phyloP scores from a whole-genome alignment of 2,113 vertebrate genomes.

The Motacilla alba region DNA sequence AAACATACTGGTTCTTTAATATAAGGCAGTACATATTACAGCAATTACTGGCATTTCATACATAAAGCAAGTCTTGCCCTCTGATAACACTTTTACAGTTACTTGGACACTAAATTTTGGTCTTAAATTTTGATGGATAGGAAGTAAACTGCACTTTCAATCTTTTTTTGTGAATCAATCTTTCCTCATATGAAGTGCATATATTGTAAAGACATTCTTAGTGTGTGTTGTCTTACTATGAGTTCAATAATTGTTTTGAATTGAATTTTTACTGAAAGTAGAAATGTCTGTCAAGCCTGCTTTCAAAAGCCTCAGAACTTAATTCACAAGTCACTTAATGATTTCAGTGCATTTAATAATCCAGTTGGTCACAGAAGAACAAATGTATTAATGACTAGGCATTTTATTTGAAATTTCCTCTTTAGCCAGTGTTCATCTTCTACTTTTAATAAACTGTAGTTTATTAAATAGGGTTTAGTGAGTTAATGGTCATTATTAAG shows the following conservation, averaged over 20 bases:
- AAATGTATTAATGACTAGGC: not conserved
- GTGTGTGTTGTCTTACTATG: not conserved
- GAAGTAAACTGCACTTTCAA: not conserved
- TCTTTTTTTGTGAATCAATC: not conserved
- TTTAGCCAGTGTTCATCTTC: not conserved
- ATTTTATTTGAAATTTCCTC: not conserved
- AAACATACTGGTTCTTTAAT: not conserved
- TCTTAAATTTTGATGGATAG: not conserved
- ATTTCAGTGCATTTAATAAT: not conserved
- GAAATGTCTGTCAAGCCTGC: not conserved
- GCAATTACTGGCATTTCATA: not conserved
- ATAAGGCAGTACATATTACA: not conserved
- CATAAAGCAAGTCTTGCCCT: not conserved
- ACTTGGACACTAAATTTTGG: not conserved
- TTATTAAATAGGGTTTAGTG: not conserved
- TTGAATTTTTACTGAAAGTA: not conserved
- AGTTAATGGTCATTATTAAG: not conserved
- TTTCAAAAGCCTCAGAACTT: not conserved
- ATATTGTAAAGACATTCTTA: not conserved
- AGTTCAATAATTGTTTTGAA: not conserved
- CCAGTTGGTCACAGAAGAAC: not conserved
- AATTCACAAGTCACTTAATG: not conserved
- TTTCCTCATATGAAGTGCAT: not conserved
- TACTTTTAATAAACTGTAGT: not conserved
- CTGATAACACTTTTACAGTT: not conserved